Percentiles rank a stretch among this genome's conserved stretches.
Conservation (phyloP, 2,888 invertebrate genomes). For the Dasysyrphus tricinctus region DNA sequence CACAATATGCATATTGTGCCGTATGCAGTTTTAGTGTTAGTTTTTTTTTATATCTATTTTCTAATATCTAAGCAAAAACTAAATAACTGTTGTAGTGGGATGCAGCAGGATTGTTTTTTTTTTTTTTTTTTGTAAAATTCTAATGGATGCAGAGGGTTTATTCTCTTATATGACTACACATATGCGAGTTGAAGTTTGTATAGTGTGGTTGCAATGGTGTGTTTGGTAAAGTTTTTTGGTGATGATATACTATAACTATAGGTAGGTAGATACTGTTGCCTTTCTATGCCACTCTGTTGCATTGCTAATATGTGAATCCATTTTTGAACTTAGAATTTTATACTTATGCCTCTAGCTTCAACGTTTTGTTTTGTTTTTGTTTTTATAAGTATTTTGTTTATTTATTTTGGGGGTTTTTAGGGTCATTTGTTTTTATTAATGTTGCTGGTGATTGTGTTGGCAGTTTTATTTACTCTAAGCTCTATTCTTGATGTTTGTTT, state of each 20-base stretch:
- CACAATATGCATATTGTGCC: conserved; percentile 40
- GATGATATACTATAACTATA: conserved; percentile 34
- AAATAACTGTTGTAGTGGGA: conserved; percentile 52
- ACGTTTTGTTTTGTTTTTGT: not conserved
- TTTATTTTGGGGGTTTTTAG: conserved; percentile 66
- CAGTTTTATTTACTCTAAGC: conserved; percentile 71
- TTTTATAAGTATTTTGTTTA: conserved; percentile 4
- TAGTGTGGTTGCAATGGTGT: conserved; percentile 67
- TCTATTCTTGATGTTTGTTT: conserved; percentile 28
- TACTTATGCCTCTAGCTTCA: not conserved
- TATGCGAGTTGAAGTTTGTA: conserved; percentile 2
- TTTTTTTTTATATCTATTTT: conserved; percentile 49
- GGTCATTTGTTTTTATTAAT: conserved; percentile 76
- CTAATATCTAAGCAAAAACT: conserved; percentile 71
- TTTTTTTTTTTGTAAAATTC: conserved; percentile 9
- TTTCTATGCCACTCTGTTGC: conserved; percentile 28
- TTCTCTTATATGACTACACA: conserved; percentile 8
- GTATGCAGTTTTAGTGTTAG: conserved; percentile 45
- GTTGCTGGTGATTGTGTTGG: conserved; percentile 73
- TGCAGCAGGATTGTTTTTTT: conserved; percentile 29
- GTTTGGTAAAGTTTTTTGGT: conserved; percentile 68
- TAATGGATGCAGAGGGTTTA: conserved; percentile 17
- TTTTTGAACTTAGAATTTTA: conserved; percentile 36
- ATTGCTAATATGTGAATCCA: conserved; percentile 26
- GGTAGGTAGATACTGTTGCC: conserved; percentile 14